A percentile compares a stretch with the other conserved stretches of the same genome.
Evolutionary conservation across 1,140 invertebrate species (phyloP).

Genomic region (Eriosoma lanigerum): DNA sequence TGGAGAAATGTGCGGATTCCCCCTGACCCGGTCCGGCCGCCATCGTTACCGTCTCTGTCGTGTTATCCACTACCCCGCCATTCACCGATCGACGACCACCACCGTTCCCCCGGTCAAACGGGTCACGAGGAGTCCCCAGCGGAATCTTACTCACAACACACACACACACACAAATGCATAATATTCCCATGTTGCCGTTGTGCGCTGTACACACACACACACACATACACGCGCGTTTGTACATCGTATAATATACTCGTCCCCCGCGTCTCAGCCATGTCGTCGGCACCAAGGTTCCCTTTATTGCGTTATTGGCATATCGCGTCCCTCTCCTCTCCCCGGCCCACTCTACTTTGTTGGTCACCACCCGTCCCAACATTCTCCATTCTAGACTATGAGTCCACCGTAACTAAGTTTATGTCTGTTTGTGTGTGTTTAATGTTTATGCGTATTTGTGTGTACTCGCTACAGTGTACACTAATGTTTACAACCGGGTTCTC

Average conservation of each 20-base stretch:
- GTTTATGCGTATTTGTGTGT: no score
- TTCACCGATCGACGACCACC: background rate
- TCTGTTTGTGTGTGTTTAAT: background rate
- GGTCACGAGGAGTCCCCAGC: conserved; percentile 51
- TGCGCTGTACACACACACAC: background rate
- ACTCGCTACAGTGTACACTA: background rate
- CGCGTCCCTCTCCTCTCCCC: background rate
- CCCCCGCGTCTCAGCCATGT: conserved; percentile 39
- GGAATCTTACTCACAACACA: conserved; percentile 48
- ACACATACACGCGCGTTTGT: background rate
- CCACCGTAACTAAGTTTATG: background rate
- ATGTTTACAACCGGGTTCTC: conserved; percentile 49
- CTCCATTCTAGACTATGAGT: background rate
- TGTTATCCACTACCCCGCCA: conserved; percentile 2
- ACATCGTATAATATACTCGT: background rate
- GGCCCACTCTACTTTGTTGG: background rate
- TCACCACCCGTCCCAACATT: background rate
- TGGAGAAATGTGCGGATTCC: conserved; percentile 51
- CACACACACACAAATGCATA: background rate
- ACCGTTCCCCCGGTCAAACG: conserved; percentile 48
- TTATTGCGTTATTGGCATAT: conserved; percentile 52
- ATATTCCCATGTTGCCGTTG: conserved; percentile 49
- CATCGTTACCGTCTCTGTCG: background rate
- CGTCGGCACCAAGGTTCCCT: conserved; percentile 49
- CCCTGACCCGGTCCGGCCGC: background rate